Base-by-base conservation (phyloP, 2,113 vertebrate species). In the Fregata magnificens region DNA sequence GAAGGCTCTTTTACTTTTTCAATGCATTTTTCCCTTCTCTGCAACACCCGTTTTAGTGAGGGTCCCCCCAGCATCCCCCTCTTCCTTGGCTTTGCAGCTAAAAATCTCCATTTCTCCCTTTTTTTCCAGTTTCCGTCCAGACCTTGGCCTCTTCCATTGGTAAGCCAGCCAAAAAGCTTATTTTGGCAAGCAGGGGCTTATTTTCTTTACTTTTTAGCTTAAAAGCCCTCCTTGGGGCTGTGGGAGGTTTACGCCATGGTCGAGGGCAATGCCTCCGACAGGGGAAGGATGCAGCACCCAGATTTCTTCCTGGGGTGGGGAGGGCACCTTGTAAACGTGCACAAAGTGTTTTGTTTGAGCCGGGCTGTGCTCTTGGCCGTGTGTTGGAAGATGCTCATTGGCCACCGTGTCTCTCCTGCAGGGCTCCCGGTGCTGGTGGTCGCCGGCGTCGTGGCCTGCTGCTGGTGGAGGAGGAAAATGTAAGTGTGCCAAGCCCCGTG, bases 401-500 rank as follows among this genome's bases (percentile, higher is more conserved):
- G 10, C 24, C 4, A 0, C 1, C 2, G 2, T 5, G 2, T 87
- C 28, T 78, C 44, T 69, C 45, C 82, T 3, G 0, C 76, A 97
- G 96, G 21, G 34, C 2, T 92, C 74, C 11, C 13, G 3, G 12
- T 65, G 49, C 44, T 93, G 58, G 12, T 92, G 79, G 40, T 74
- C 0, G 0, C 6, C 0, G 16, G 36, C 5, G 7, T 62, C 0
- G 4, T 4, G 4, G 53, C 62, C 2, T 16, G 10, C 20, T 94
- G 82, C 84, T 93, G 53, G 86, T 88, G 96, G 74, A 86, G 67
- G 79, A 88, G 24, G 58, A 90, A 13, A 69, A 58, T 0, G 96
- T 95, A 16, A 90, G 93, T 52, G n/a, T 40, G 67, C 17, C 7
- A 16, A 87, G 42, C 21, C 9, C 55, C 6, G 0, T 0, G 6